Base-by-base conservation (phyloP, 2,113 vertebrate species). In the Chloroceryle aenea region DNA sequence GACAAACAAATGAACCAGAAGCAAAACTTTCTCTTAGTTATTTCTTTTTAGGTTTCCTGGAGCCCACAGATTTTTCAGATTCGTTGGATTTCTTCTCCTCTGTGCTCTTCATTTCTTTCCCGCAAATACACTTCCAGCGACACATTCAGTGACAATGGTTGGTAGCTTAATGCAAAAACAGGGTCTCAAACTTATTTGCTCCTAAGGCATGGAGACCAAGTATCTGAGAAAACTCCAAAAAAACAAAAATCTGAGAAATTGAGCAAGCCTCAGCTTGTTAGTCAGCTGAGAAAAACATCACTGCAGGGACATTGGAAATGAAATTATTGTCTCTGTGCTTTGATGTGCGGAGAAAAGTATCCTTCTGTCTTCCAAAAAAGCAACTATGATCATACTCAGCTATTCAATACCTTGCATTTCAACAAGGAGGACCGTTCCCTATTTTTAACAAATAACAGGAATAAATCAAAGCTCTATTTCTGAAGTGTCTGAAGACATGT, bases 391-490 rank as follows among this genome's bases (percentile, higher is more conserved):
- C 81, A 71, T 40, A 82, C 84, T 84, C 86, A 89, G 55, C 69
- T 92, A 72, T 61, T 92, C 66, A 87, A 63, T 76, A 89, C 6
- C 26, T 53, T 34, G 27, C 38, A 68, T 86, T 96, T 92, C 66
- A 96, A 72, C 32, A 74, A 62, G 27, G 73, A 85, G 36, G 66
- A 58, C 53, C 56, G 58, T 48, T 23, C 52, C 74, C 58, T 92
- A 83, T 77, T 85, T 85, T 92, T 64, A 90, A 63, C 62, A 71
- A 87, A 88, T 53, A 84, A 89, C 56, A 90, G 63, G 85, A 91
- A 85, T 93, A 91, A 91, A 89, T 79, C 59, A 69, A 88, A 82
- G 67, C 68, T 52, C 91, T 85, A 5, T 61, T 95, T 89, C 81
- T 62, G 82, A 91, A 50, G 66, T 12, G 16, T 27, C 64, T 62